Evolutionary conservation across 1,140 invertebrate genomes (phyloP).

Genomic region (Pseudomyrmex gracilis): DNA sequence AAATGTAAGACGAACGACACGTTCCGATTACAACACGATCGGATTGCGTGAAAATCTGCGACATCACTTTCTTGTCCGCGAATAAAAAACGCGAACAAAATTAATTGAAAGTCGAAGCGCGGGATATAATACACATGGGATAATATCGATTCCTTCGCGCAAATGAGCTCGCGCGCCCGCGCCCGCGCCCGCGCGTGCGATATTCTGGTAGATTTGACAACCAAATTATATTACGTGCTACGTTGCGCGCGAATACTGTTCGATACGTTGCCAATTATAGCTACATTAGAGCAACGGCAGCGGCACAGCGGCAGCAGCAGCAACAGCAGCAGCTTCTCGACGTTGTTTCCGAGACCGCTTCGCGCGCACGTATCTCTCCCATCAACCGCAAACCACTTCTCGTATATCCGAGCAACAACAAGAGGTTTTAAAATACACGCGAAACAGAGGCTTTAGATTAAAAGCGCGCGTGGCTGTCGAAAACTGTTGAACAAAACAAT

Average conservation of each 20-base stretch:
- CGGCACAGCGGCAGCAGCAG: neutral
- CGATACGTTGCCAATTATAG: conserved; percentile 42
- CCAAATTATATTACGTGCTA: conserved; percentile 43
- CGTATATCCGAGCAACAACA: neutral
- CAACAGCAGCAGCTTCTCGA: neutral
- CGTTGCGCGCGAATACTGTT: conserved; percentile 11
- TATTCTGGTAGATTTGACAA: conserved; percentile 47
- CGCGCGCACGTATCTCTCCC: neutral
- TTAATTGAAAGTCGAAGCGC: neutral
- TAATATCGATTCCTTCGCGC: conserved; percentile 14
- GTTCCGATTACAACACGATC: conserved; percentile 39
- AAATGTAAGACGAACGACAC: conserved; percentile 44
- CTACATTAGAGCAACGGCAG: conserved; percentile 7
- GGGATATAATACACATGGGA: neutral
- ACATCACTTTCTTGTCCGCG: conserved; percentile 6
- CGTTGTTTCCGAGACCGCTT: neutral
- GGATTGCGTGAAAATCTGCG: conserved; percentile 42
- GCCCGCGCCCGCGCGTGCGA: neutral
- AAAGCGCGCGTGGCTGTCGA: too few species aligned
- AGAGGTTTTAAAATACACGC: too few species aligned
- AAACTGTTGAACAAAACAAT: too few species aligned
- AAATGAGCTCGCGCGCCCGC: neutral
- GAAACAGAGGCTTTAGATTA: neutral
- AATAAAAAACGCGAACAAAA: conserved; percentile 8
- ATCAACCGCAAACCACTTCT: neutral